A percentile compares a stretch with the other conserved stretches of the same genome.
phyloP scores from a whole-genome alignment of 1,140 invertebrate genomes.

The Lutraria rhynchaena region DNA sequence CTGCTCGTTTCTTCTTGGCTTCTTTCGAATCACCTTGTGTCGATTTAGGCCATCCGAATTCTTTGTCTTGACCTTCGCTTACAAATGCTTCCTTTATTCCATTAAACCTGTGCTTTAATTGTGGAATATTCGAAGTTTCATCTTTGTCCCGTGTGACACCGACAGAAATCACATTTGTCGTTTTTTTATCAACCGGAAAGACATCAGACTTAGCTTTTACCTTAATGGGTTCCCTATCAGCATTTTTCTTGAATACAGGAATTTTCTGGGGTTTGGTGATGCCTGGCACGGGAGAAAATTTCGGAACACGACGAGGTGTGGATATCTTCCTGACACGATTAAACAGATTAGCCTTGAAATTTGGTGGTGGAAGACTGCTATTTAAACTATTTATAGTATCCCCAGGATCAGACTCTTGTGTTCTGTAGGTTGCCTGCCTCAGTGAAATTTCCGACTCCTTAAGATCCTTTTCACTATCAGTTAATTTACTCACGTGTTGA shows the following conservation, averaged over 20 bases:
- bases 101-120: no score
- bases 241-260: no score
- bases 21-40: not conserved
- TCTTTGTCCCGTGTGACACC: not conserved
- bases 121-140: not conserved
- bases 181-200: not conserved
- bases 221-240: no score
- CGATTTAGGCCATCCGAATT: constrained; percentile 14
- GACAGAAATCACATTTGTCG: not conserved
- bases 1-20: no score
- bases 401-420: no score
- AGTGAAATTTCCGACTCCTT: no score
- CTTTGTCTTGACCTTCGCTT: not conserved
- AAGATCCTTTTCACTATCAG: no score
- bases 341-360: constrained; percentile 51
- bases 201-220: not conserved
- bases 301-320: constrained; percentile 30
- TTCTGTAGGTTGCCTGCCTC: no score
- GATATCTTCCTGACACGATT: constrained; percentile 28
- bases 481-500: no score
- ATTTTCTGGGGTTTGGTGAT: not conserved
- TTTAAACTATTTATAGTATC: not conserved
- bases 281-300: constrained; percentile 9
- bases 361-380: constrained; percentile 33
- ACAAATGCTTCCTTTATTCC: constrained; percentile 23